Base-by-base conservation (phyloP, 2,888 invertebrate genomes). In the Pemphredon lugubris region DNA sequence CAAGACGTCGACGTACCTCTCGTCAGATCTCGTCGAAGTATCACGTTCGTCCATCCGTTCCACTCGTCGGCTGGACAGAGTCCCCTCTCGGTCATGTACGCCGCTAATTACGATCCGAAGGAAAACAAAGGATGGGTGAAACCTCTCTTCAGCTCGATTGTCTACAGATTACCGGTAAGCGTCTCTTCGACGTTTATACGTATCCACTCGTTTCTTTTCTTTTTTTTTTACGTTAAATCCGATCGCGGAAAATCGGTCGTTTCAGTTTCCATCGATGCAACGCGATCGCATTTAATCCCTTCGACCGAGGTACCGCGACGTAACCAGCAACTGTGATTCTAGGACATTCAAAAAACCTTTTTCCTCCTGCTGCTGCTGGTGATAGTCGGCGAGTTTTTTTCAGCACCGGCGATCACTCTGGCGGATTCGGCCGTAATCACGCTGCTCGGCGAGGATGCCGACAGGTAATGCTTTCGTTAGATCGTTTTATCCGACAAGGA, bases 311-410 rank as follows among this genome's bases (percentile, higher is more conserved):
- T n/a, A n/a, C n/a, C n/a, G n/a, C n/a, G n/a, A n/a, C n/a, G n/a
- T n/a, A n/a, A n/a, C n/a, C 4, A 21, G 16, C 5, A 23, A 11
- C 23, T 5, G 11, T 11, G 42, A 53, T 80, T 87, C 23, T 92
- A 93, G 86, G 98, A 98, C 87, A 97, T 99, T 23, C 96, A 98
- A 90, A 97, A 97, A 91, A 97, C 97, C 0, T 99, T 99, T 92
- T 97, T 99, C 90, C 92, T 99, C 34, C 92, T 99, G 39, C 91
- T 99, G 57, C 91, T 99, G 45, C 92, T 99, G 57, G 96, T 99
- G 11, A 94, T 98, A 23, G 95, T 99, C 60, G 99, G 99, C 0
- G 99, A 99, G 91, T 99, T 99, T 91, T 98, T 99, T 91, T 96
- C 96, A 83, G 97, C 98, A 0, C 98, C 98, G 0, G 97, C 98